A percentile compares a stretch with the other conserved stretches of the same genome.
Evolutionary conservation across 2,113 vertebrate species (phyloP).

Genomic region (Phasianus colchicus): DNA sequence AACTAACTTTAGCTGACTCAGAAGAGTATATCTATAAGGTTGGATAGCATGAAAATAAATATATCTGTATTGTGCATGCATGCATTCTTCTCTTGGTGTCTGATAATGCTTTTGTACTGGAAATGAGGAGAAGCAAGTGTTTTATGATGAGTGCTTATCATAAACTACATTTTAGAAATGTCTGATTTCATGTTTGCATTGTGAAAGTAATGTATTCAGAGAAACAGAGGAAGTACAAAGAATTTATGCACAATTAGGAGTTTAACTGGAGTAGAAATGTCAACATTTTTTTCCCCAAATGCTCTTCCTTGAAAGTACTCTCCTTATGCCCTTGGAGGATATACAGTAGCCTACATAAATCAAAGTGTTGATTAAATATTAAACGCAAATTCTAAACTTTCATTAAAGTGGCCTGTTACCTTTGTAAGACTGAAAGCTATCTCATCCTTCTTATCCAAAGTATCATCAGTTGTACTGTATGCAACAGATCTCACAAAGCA

Average conservation of each 20-base stretch:
- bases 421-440: slow-evolving; percentile 41
- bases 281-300: slow-evolving; percentile 59
- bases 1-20: background rate
- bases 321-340: background rate
- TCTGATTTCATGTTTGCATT: slow-evolving; percentile 16
- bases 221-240: slow-evolving; percentile 22
- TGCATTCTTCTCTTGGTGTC: background rate
- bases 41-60: background rate
- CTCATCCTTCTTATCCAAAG: slow-evolving; percentile 30
- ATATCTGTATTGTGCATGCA: background rate
- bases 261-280: slow-evolving; percentile 33
- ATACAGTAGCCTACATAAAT: slow-evolving; percentile 43
- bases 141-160: background rate
- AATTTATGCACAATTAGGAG: slow-evolving; percentile 51
- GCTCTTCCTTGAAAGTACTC: background rate
- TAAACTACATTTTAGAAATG: background rate
- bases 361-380: slow-evolving; percentile 66
- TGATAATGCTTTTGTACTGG: background rate
- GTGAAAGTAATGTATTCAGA: slow-evolving; percentile 30
- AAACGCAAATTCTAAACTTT: slow-evolving; percentile 42
- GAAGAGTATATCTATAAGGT: background rate
- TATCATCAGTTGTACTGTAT: slow-evolving; percentile 19
- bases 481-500: slow-evolving; percentile 9
- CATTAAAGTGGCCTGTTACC: slow-evolving; percentile 31
- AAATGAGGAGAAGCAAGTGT: background rate